phyloP scores from a whole-genome alignment of 2,888 invertebrate species.

The Drosophila barbarae region DNA sequence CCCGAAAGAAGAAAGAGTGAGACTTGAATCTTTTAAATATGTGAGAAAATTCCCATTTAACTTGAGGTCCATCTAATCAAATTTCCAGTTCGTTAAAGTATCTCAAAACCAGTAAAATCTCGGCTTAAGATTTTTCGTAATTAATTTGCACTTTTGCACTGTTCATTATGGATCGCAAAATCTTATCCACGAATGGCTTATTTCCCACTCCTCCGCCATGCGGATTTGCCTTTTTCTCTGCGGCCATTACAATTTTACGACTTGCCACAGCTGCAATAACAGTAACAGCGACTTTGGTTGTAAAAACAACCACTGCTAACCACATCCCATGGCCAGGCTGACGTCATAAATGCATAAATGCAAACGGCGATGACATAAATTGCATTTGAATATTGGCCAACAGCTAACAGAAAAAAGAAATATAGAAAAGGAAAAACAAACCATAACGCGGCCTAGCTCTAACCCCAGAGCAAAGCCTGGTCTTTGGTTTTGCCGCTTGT shows the following conservation, averaged over 20 bases:
- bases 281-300: conserved; percentile 31
- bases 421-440: conserved; percentile 18
- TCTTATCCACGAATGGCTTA: conserved; percentile 37
- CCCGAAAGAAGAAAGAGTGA: not conserved
- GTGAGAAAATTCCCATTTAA: conserved; percentile 36
- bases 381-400: conserved; percentile 77
- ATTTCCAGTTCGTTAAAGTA: conserved; percentile 9
- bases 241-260: conserved; percentile 67
- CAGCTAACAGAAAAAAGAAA: conserved; percentile 25
- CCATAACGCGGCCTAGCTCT: conserved; percentile 41
- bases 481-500: conserved; percentile 55
- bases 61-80: conserved; percentile 10
- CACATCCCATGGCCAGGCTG: conserved; percentile 66
- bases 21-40: conserved; percentile 23
- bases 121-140: conserved; percentile 20
- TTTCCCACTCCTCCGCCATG: conserved; percentile 41
- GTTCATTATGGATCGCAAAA: conserved; percentile 32
- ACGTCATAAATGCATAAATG: conserved; percentile 65
- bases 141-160: conserved; percentile 41
- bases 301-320: conserved; percentile 43
- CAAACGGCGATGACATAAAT: conserved; percentile 73
- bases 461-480: conserved; percentile 14
- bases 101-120: conserved; percentile 4
- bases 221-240: conserved; percentile 23
- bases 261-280: conserved; percentile 46